Evolutionary conservation across 2,797 vertebrate genomes (phyloP), one percentile per base, ranked within the genome.

Genomic region (Macropodus opercularis): DNA sequence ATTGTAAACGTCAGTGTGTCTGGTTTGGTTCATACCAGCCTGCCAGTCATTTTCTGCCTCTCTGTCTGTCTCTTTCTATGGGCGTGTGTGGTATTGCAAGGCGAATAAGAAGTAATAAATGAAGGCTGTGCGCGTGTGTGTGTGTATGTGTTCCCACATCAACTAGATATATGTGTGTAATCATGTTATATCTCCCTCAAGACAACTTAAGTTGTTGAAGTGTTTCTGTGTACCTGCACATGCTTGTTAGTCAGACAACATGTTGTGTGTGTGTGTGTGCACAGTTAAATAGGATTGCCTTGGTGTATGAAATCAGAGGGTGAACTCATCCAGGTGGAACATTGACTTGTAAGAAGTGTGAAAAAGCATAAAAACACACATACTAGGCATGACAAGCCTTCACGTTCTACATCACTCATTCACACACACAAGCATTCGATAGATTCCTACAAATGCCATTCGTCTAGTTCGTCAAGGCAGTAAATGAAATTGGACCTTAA

Each of bases 291-390:
- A 65, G 62, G 72, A 79, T 81, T 80, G 68, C 36, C 68, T 60
- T 53, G 67, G 87, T 77, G 90, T 79, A 75, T 86, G 87, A 83
- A 87, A 83, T 90, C 76, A 85, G 82, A 93, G 94, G 91, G 92
- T 90, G 69, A 76, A 55, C 48, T 76, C 69, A 78, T 68, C 58
- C 74, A 80, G 53, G 53, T 79, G 79, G 76, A 85, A 81, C 69
- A 74, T 27, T 58, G 69, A 77, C 55, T 75, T 48, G 26, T 70
- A 42, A 67, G 63, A 47, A 59, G 41, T 43, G 57, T 60, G 36
- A 38, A 49, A 50, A 57, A 55, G 54, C 27, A 51, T 42, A n/a
- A 51, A 22, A 48, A 69, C 63, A 65, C 23, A 53, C 27, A 31
- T 11, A 44, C 40, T 15, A 14, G 14, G 31, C 31, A 53, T 65